Base-by-base conservation (phyloP, 2,888 invertebrate species). In the Sabellastarte sp. region DNA sequence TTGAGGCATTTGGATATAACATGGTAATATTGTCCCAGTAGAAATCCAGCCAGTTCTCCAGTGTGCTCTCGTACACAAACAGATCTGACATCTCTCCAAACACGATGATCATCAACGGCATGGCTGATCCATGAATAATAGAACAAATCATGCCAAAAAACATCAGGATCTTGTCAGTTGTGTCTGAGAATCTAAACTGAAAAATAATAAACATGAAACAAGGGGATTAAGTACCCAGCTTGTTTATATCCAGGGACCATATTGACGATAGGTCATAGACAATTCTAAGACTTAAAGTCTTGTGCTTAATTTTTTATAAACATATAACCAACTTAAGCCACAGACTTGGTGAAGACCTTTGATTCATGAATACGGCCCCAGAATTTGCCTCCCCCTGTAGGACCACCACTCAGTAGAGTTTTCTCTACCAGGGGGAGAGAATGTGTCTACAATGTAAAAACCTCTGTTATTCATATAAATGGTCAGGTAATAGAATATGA, bases 31-130 rank as follows among this genome's bases (percentile, higher is more conserved):
- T 56, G 26, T 31, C 52, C 2, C 63, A 58, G 50, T 31, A 59
- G 5, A 29, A 3, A 20, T 60, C 59, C 57, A 53, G 52, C 33
- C 51, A 57, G 10, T 29, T 24, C 15, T 50, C 53, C 2, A 64
- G 52, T 29, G 60, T 62, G 32, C 74, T 77, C 3, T 70, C 63
- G 53, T 71, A 64, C 0, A 81, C 76, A 70, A 84, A 83, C 5
- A 73, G 58, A 61, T 81, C 78, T 5, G 78, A 79, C 80, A 83
- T 81, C 29, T 74, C 71, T 2, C 83, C 83, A 63, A 84, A 83
- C 32, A 84, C 77, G 26, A 84, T 73, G 63, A 84, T 78, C 79
- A 84, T 77, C 5, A 68, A 33, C 0, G 84, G 84, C 32, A 82
- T 65, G 15, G 78, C 75, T 2, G 76, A 68, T 0, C 84, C 84